Base-by-base conservation (phyloP, 2,113 vertebrate genomes). In the Ellobius talpinus region DNA sequence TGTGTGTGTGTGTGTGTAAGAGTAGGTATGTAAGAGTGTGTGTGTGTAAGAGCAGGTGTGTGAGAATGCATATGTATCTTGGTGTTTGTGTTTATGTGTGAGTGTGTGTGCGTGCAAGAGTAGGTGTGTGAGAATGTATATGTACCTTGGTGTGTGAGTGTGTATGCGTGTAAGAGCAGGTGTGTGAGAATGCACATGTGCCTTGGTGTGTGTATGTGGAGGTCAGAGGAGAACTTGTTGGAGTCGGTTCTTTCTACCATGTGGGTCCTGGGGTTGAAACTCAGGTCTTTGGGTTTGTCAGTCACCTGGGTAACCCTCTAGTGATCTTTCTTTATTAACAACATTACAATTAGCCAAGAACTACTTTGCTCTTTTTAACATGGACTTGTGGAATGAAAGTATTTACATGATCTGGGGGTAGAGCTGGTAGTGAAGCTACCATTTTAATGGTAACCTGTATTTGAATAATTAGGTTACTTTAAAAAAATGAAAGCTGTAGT, bases 401-500 rank as follows among this genome's bases (percentile, higher is more conserved):
- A n/a, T 47, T 66, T 29, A 33, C 23, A 3, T n/a, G 7, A n/a
- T 29, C 66, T 47, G 7, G 45, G 42, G 73, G 31, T 33, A 33
- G 84, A 19, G 13, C 26, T 79, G 36, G 3, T 68, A 81, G 50
- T 42, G 33, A 79, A 29, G 14, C 58, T 23, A n/a, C 63, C 31
- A n/a, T 16, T 78, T 23, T 65, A 90, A 66, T 58, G 47, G 19
- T 65, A 58, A 13, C 29, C 58, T 21, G 5, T 61, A 79, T 90
- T 78, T 90, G 77, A 65, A 68, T 90, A 31, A 89, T 23, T 89
- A 52, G 61, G 76, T 90, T 79, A 55, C 76, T 79, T 90, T 66
- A 23, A 66, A 90, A 50, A 29, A 45, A n/a, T 52, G 61, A 50
- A 78, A 78, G 31, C 26, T 24, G n/a, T 36, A 65, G 42, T 77